A percentile compares a stretch with the other conserved stretches of the same genome.
phyloP scores from a whole-genome alignment of 2,888 invertebrate species.

The Hololepta plana region DNA sequence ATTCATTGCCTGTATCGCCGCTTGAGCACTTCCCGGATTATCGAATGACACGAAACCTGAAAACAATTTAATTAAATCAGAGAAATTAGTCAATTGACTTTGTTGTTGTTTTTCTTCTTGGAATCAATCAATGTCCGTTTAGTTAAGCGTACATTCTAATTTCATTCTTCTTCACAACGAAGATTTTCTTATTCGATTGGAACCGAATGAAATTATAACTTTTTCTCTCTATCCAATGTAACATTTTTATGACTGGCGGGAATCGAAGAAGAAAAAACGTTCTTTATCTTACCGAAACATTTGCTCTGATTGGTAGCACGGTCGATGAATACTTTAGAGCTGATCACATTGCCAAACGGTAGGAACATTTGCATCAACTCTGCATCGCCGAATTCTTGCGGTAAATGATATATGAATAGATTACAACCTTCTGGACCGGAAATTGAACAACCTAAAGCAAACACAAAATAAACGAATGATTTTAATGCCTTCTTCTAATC shows the following conservation, averaged over 20 bases:
- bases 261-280: constrained; percentile 4
- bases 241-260: not conserved
- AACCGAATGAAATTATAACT: not conserved
- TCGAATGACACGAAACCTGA: constrained; percentile 98
- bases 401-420: constrained; percentile 99
- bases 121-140: not conserved
- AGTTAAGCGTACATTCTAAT: constrained; percentile 1
- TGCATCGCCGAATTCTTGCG: constrained; percentile 98
- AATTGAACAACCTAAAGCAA: constrained; percentile 65
- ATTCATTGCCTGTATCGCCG: constrained; percentile 99
- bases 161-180: not conserved
- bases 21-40: constrained; percentile 94
- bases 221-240: not conserved
- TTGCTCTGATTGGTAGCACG: constrained; percentile 99
- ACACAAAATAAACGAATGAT: not conserved
- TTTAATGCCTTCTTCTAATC: too few relatives aligned
- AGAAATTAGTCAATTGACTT: constrained; percentile 5
- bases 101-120: not conserved
- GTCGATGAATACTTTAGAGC: constrained; percentile 99
- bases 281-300: constrained; percentile 84
- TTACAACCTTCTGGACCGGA: constrained; percentile 99
- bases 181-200: too few relatives aligned
- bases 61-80: constrained; percentile 18
- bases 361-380: constrained; percentile 99
- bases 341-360: constrained; percentile 98